A percentile compares a stretch with the other conserved stretches of the same genome.
Evolutionary conservation across 2,888 invertebrate genomes (phyloP).

Genomic region (Alviniconcha strummeri): DNA sequence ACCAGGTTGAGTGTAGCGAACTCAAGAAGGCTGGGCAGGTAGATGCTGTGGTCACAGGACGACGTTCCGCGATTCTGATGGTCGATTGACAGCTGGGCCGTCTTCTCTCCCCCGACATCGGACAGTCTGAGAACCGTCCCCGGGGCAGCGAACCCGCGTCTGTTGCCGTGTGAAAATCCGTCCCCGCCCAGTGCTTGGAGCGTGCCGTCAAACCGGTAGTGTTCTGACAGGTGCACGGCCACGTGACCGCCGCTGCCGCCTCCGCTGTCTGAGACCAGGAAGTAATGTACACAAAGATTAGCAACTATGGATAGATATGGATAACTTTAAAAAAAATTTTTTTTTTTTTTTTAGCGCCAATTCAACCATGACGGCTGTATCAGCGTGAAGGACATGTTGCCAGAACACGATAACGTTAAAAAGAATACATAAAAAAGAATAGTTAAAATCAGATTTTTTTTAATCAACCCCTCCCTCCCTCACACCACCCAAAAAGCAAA

Average conservation of each 20-base stretch:
- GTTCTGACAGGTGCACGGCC: constrained; percentile 48
- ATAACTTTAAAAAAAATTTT: too few species aligned
- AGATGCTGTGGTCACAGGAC: constrained; percentile 44
- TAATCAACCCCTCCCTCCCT: too few species aligned
- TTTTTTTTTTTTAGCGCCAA: too few species aligned
- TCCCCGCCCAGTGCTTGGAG: constrained; percentile 52
- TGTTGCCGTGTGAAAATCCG: background rate
- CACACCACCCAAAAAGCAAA: too few species aligned
- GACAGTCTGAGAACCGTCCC: constrained; percentile 53
- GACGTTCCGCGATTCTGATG: constrained; percentile 42
- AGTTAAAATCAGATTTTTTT: too few species aligned
- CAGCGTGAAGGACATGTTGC: too few species aligned
- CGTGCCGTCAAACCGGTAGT: constrained; percentile 48
- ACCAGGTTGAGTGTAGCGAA: constrained; percentile 43
- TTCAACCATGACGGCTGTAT: too few species aligned
- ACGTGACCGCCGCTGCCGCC: constrained; percentile 59
- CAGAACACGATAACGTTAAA: too few species aligned
- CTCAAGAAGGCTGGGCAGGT: constrained; percentile 36
- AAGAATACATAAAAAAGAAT: too few species aligned
- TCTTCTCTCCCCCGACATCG: constrained; percentile 42
- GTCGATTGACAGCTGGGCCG: constrained; percentile 48
- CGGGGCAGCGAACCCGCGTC: constrained; percentile 46
- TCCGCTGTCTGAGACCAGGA: constrained; percentile 47
- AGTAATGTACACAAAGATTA: background rate
- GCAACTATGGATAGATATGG: too few species aligned